Base-by-base conservation (phyloP, 2,888 invertebrate genomes). In the Lysandra coridon region DNA sequence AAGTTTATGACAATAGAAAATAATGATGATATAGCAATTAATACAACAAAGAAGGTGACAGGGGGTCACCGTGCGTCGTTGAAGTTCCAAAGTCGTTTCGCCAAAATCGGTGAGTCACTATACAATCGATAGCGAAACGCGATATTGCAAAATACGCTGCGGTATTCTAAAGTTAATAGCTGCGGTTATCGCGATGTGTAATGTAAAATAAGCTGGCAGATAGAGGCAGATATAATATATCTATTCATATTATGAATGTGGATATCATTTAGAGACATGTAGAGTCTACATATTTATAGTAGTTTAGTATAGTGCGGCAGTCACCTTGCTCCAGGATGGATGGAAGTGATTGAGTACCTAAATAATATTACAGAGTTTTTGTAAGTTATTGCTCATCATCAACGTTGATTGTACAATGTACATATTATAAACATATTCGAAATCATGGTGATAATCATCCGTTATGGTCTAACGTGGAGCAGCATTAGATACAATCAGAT, bases 101-200 rank as follows among this genome's bases (percentile, higher is more conserved):
- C 4, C 69, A 37, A 14, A 69, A 69, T 69, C 69, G 14, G 69
- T 69, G 69, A 69, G 33, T 69, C 69, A 69, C 69, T 0, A 64
- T 12, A 64, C 64, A 64, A 64, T 64, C 69, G 33, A 69, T 69
- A 69, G 69, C 33, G 69, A 37, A 69, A 69, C 69, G 30, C 14
- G 14, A 69, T 69, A 33, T 69, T 69, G 69, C 69, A 33, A 69
- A 69, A 33, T 64, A 64, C 23, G 10, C 64, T 64, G 64, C 12
- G 30, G 30, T 10, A 64, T 64, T n/a, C n/a, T 2, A 62, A 62
- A n/a, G n/a, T n/a, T 30, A 69, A 37, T 37, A 37, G 69, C 14
- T 69, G 33, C 69, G 33, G 69, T 33, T 33, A 69, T 69, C 5
- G 5, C 69, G 33, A 30, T 69, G 33, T 7, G 62, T 62, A 62